phyloP scores from a whole-genome alignment of 2,797 vertebrate species.

The Halcyon leucocephala region DNA sequence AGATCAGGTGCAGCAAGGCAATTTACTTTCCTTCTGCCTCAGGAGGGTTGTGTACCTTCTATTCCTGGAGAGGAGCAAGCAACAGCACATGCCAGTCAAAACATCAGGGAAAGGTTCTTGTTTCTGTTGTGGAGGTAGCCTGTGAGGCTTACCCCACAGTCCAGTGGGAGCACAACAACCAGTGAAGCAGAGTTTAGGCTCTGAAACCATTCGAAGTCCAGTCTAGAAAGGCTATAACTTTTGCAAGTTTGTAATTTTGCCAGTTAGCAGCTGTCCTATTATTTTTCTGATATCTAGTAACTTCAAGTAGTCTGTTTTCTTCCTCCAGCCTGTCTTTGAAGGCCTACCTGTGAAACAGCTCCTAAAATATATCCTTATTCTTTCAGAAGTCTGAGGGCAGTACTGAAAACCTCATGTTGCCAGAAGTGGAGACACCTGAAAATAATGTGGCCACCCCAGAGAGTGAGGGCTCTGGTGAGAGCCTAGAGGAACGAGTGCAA shows the following conservation, averaged over 20 bases:
- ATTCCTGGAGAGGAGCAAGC: not conserved
- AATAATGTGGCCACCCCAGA: not conserved
- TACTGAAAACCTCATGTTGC: not conserved
- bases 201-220: not conserved
- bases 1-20: not conserved
- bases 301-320: not conserved
- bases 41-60: accelerated
- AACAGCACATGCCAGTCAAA: not conserved
- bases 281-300: not conserved
- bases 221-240: not conserved
- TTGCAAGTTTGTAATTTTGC: not conserved
- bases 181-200: accelerated
- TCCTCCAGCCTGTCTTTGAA: not conserved
- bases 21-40: not conserved
- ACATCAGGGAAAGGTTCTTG: not conserved
- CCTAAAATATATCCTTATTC: not conserved
- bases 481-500: not conserved
- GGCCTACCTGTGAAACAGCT: not conserved
- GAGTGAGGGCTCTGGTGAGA: not conserved
- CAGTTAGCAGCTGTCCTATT: not conserved
- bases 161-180: not conserved
- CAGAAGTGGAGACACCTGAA: not conserved
- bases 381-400: not conserved
- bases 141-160: not conserved
- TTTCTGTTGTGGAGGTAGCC: not conserved